A percentile compares a stretch with the other conserved stretches of the same genome.
Conservation (phyloP, 2,888 invertebrate genomes). For the Agrypnus murinus region DNA sequence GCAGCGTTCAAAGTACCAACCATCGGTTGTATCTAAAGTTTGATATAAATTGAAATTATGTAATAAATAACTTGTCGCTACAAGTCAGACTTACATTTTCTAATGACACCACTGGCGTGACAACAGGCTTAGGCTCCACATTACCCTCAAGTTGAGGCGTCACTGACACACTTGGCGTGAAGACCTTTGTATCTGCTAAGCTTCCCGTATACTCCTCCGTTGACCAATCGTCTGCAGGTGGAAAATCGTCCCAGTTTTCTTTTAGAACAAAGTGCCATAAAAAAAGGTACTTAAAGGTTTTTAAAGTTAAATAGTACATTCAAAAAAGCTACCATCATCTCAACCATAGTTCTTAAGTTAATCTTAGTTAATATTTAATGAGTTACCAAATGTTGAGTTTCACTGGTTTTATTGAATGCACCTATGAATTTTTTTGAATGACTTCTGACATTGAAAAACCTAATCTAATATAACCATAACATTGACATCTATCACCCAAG, state of each 20-base stretch:
- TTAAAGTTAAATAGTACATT: neutral
- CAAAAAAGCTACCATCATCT: too few relatives aligned
- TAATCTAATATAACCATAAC: too few relatives aligned
- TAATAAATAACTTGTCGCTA: too few relatives aligned
- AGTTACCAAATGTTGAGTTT: too few relatives aligned
- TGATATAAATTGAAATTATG: too few relatives aligned
- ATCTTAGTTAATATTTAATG: too few relatives aligned
- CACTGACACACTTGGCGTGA: slow-evolving; percentile 80
- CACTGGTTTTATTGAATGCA: too few relatives aligned
- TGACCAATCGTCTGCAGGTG: slow-evolving; percentile 76
- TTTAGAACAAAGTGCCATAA: slow-evolving; percentile 40
- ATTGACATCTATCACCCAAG: too few relatives aligned
- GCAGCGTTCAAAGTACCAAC: slow-evolving; percentile 73
- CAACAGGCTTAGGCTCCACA: slow-evolving; percentile 27
- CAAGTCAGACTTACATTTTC: slow-evolving; percentile 37
- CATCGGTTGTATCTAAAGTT: slow-evolving; percentile 67
- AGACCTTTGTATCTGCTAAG: slow-evolving; percentile 94
- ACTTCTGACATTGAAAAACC: too few relatives aligned
- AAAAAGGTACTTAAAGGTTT: slow-evolving; percentile 6
- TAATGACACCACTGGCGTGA: slow-evolving; percentile 33
- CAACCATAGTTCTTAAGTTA: too few relatives aligned
- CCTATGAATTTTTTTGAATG: too few relatives aligned
- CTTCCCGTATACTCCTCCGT: slow-evolving; percentile 95
- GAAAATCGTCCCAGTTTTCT: slow-evolving; percentile 84
- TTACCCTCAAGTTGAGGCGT: slow-evolving; percentile 55